phyloP scores from a whole-genome alignment of 1,140 invertebrate genomes.

The Dreissena polymorpha region DNA sequence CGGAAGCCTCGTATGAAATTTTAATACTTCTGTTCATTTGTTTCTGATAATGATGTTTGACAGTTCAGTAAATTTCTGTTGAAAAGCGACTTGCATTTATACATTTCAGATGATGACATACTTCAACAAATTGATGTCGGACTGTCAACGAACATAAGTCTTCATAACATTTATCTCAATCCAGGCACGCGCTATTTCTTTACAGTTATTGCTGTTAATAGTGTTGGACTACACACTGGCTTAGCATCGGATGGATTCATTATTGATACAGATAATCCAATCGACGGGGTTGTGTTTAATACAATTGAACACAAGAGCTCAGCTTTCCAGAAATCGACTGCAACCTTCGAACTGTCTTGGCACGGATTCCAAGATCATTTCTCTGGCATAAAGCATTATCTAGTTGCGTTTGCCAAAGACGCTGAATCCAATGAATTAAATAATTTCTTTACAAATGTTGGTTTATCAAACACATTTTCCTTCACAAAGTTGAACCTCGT shows the following conservation, averaged over 20 bases:
- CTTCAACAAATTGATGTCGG: constrained; percentile 21
- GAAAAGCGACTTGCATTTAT: not conserved
- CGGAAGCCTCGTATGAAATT: not conserved
- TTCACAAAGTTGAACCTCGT: constrained; percentile 36
- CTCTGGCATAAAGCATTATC: constrained; percentile 48
- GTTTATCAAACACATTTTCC: constrained; percentile 19
- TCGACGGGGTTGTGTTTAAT: constrained; percentile 58
- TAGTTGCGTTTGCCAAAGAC: constrained; percentile 40
- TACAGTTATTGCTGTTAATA: constrained; percentile 56
- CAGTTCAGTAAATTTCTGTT: not conserved
- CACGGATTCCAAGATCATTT: constrained; percentile 59
- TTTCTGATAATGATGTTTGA: not conserved
- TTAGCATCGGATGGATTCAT: constrained; percentile 58
- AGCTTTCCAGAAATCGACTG: constrained; percentile 36
- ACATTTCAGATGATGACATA: constrained; percentile 53
- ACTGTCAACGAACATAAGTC: constrained; percentile 22
- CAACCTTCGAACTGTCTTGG: constrained; percentile 56
- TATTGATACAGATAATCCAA: constrained; percentile 51
- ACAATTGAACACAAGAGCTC: constrained; percentile 28
- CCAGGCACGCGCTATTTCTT: constrained; percentile 56
- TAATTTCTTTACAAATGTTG: constrained; percentile 24
- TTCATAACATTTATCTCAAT: constrained; percentile 23
- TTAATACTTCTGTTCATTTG: not conserved
- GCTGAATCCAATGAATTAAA: not conserved
- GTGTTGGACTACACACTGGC: constrained; percentile 49